Evolutionary conservation across 2,888 invertebrate species (phyloP).

Genomic region (Trichopoda pennipes): DNA sequence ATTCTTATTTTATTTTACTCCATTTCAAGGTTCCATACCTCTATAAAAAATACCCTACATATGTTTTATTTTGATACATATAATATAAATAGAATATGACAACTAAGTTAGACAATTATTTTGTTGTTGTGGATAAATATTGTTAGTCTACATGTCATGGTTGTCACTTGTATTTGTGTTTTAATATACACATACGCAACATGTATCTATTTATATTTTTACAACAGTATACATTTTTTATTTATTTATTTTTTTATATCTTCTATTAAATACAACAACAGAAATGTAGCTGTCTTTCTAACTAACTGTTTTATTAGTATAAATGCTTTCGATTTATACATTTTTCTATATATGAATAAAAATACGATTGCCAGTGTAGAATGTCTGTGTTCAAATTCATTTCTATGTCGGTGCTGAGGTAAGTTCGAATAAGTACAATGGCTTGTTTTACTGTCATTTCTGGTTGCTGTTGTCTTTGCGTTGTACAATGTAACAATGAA

Average conservation of each 20-base stretch:
- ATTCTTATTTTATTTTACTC: no score
- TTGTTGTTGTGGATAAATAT: slow-evolving; percentile 15
- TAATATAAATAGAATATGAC: slow-evolving; percentile 32
- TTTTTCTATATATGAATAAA: background rate
- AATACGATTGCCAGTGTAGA: background rate
- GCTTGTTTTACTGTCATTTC: slow-evolving; percentile 7
- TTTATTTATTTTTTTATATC: slow-evolving; percentile 4
- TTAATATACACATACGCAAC: background rate
- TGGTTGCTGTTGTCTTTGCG: background rate
- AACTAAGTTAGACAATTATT: slow-evolving; percentile 20
- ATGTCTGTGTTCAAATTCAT: background rate
- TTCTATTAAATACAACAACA: slow-evolving; percentile 18
- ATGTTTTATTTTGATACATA: no score
- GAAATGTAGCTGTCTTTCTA: slow-evolving; percentile 31
- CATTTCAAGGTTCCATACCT: no score
- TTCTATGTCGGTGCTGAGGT: background rate
- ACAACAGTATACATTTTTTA: background rate
- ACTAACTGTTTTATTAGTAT: slow-evolving; percentile 25
- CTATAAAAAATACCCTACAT: no score
- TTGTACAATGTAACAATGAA: slow-evolving; percentile 28
- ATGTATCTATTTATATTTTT: background rate
- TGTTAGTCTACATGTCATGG: slow-evolving; percentile 22
- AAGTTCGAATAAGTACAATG: background rate
- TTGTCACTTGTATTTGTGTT: slow-evolving; percentile 21
- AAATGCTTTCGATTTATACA: background rate